These are phyloP conservation scores for Crossaster papposus DNA, from an alignment of 53 echinoderm and acorn worm genomes.

Conservation along the genomic window DNA sequence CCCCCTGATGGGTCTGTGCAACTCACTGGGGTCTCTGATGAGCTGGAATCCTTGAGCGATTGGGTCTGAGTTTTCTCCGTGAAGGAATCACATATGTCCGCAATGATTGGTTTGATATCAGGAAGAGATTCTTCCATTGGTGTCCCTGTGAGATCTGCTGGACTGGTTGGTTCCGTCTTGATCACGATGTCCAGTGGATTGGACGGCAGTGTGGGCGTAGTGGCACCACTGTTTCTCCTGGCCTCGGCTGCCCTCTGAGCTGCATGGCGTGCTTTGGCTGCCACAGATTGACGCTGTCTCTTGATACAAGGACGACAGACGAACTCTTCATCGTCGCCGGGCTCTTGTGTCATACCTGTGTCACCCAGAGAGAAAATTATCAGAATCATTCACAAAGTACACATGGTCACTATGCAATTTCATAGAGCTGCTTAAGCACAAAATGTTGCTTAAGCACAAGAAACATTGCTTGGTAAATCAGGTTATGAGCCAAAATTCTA, in stretches of 20 bases:
- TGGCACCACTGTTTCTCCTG: slow-evolving; percentile 54
- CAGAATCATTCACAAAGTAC: background rate
- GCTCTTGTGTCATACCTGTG: slow-evolving; percentile 91
- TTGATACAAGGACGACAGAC: slow-evolving; percentile 87
- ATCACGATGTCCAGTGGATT: slow-evolving; percentile 39
- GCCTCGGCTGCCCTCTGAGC: slow-evolving; percentile 60
- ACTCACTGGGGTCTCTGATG: background rate
- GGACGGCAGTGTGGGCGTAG: slow-evolving; percentile 55
- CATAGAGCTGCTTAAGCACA: too few relatives aligned
- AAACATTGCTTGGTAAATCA: too few relatives aligned
- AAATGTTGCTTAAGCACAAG: too few relatives aligned
- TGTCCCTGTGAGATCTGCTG: background rate
- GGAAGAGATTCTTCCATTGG: slow-evolving; percentile 17
- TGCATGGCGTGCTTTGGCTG: slow-evolving; percentile 73
- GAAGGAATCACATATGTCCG: background rate
- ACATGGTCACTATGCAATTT: background rate
- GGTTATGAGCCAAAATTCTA: too few relatives aligned
- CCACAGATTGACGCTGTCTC: slow-evolving; percentile 66
- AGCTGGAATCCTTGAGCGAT: background rate
- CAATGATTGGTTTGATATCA: background rate
- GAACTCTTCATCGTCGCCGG: slow-evolving; percentile 92
- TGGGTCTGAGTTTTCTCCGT: background rate
- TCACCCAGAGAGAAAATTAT: background rate
- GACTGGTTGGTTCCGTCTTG: slow-evolving; percentile 48
- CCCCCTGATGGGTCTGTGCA: background rate